Percentiles rank a stretch among this genome's conserved stretches.
Conservation (phyloP, 2,888 invertebrate species). For the Abrostola tripartita region DNA sequence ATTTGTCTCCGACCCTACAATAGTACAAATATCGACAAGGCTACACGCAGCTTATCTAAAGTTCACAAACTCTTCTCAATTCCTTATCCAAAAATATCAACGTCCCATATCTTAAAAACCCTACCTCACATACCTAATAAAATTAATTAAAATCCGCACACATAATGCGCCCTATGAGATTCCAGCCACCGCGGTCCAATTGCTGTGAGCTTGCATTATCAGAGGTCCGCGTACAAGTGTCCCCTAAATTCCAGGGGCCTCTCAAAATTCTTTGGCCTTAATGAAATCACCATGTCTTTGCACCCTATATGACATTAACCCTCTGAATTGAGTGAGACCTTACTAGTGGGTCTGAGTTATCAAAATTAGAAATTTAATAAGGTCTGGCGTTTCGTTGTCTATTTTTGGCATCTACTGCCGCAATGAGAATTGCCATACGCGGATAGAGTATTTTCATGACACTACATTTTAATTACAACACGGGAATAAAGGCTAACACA, state of each 20-base stretch:
- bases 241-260: slow-evolving; percentile 63
- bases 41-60: too few relatives aligned
- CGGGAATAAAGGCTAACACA: too few relatives aligned
- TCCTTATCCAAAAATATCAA: background rate
- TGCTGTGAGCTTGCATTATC: slow-evolving; percentile 24
- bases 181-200: slow-evolving; percentile 18
- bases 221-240: slow-evolving; percentile 51
- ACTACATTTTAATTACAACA: too few relatives aligned
- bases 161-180: slow-evolving; percentile 22
- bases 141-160: slow-evolving; percentile 43
- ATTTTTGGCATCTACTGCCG: too few relatives aligned
- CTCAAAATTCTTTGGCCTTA: slow-evolving; percentile 65
- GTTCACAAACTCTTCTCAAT: too few relatives aligned
- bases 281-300: slow-evolving; percentile 56
- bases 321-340: background rate
- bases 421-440: too few relatives aligned
- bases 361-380: too few relatives aligned
- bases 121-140: background rate
- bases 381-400: too few relatives aligned
- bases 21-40: too few relatives aligned
- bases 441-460: too few relatives aligned
- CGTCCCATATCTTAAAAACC: background rate
- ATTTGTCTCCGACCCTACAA: too few relatives aligned
- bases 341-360: background rate
- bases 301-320: slow-evolving; percentile 5